phyloP scores from a whole-genome alignment of 2,797 vertebrate genomes.

The Coluber constrictor region DNA sequence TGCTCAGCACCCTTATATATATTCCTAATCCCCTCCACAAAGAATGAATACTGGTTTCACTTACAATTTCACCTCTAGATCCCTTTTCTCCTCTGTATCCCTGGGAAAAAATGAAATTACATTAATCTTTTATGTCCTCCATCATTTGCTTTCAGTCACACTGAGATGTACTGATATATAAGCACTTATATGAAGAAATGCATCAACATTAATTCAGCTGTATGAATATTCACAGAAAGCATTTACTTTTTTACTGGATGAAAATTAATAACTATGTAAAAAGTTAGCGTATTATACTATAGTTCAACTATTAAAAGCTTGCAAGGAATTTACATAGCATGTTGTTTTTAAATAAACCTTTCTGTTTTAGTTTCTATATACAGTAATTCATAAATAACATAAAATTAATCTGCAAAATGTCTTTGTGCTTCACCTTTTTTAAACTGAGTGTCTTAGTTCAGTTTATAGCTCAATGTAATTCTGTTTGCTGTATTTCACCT shows the following conservation, averaged over 20 bases:
- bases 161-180: background rate
- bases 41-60: slow-evolving; percentile 51
- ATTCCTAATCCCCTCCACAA: background rate
- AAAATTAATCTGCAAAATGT: slow-evolving; percentile 25
- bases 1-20: background rate
- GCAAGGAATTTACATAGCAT: background rate
- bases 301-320: background rate
- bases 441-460: slow-evolving; percentile 5
- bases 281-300: background rate
- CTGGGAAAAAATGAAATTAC: slow-evolving; percentile 65
- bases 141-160: background rate
- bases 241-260: slow-evolving; percentile 1
- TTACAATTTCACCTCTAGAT: slow-evolving; percentile 89
- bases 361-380: background rate
- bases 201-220: slow-evolving; percentile 15
- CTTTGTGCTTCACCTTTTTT: background rate
- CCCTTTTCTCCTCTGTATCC: slow-evolving; percentile 87
- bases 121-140: background rate
- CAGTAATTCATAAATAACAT: background rate
- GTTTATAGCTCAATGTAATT: background rate
- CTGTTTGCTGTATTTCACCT: background rate
- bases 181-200: background rate
- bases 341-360: background rate
- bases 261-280: slow-evolving; percentile 15
- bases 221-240: slow-evolving; percentile 5